Evolutionary conservation across 2,888 invertebrate species (phyloP).

Genomic region (Cheilosia variabilis): DNA sequence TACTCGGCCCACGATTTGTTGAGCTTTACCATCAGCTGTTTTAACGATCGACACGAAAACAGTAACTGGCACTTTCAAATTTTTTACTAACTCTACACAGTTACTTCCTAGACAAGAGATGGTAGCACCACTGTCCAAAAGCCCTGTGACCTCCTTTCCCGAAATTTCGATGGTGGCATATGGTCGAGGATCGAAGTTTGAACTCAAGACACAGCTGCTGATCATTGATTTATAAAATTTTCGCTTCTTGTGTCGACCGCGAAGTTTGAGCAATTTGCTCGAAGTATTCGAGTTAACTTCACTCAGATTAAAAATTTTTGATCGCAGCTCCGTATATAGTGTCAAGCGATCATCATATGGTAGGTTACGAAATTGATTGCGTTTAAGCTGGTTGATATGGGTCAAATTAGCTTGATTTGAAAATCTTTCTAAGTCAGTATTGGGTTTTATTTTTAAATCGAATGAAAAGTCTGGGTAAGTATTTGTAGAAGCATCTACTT

Average conservation of each 20-base stretch:
- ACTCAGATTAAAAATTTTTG: not conserved
- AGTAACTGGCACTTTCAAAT: too few relatives aligned
- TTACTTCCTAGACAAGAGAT: too few relatives aligned
- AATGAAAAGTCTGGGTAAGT: not conserved
- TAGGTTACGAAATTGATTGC: not conserved
- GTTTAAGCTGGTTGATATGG: not conserved
- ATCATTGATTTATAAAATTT: not conserved
- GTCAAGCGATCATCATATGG: not conserved
- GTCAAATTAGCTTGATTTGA: not conserved
- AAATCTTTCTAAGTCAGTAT: not conserved
- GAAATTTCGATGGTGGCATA: not conserved
- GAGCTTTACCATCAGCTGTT: not conserved
- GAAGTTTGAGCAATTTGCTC: not conserved
- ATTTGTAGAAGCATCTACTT: slow-evolving; percentile 14
- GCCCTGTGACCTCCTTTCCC: not conserved
- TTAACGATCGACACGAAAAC: not conserved
- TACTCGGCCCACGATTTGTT: not conserved
- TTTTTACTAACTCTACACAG: too few relatives aligned
- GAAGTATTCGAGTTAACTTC: not conserved
- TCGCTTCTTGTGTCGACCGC: not conserved
- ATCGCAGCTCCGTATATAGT: not conserved
- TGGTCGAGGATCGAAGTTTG: not conserved
- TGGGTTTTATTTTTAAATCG: not conserved
- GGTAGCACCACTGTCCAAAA: not conserved
- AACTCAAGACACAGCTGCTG: too few relatives aligned